These are phyloP conservation scores for Heliconius eleuchia DNA, from an alignment of 1,140 invertebrate genomes.

Conservation along the genomic window DNA sequence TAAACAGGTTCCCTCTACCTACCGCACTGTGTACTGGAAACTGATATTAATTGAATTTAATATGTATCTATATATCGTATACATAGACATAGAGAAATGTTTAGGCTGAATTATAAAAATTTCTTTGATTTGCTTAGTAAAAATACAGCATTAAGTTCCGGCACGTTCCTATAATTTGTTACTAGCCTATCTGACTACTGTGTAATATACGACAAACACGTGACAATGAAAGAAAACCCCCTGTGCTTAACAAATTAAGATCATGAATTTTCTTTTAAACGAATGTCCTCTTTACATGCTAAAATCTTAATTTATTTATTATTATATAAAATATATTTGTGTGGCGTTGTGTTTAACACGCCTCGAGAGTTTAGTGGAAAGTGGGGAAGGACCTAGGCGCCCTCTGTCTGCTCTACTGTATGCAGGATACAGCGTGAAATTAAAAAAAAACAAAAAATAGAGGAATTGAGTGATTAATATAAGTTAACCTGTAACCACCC, in stretches of 20 bases:
- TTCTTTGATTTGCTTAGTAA: neutral
- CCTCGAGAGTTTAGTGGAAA: too few species aligned
- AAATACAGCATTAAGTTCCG: neutral
- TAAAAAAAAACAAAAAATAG: too few species aligned
- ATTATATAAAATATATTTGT: neutral
- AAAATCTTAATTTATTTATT: neutral
- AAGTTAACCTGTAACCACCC: too few species aligned
- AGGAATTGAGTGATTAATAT: too few species aligned
- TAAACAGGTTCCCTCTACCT: neutral
- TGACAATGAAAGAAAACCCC: slow-evolving; percentile 3
- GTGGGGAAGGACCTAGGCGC: too few species aligned
- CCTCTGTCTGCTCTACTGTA: too few species aligned
- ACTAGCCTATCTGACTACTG: neutral
- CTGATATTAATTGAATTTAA: too few species aligned
- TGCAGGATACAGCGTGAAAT: too few species aligned
- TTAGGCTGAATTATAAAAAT: neutral
- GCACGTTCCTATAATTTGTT: slow-evolving; percentile 8
- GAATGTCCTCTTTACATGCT: neutral
- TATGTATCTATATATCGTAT: too few species aligned
- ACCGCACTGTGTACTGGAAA: neutral
- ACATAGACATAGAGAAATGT: neutral
- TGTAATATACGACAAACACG: neutral
- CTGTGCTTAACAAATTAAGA: neutral
- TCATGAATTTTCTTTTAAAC: neutral
- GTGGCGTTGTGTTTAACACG: too few species aligned